phyloP scores from a whole-genome alignment of 2,888 invertebrate genomes.

The Apantesis nais region DNA sequence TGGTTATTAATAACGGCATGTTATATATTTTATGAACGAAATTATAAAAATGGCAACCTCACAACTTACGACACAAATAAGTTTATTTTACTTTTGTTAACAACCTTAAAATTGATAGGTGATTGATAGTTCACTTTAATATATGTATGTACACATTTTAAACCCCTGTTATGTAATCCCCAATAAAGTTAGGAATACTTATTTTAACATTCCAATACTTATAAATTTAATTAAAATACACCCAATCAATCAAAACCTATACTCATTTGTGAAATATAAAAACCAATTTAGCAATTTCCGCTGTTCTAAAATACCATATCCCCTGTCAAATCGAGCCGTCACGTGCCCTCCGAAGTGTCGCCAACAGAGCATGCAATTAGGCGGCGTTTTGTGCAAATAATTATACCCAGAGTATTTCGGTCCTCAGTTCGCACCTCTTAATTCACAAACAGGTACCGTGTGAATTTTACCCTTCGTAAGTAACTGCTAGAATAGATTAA shows the following conservation, averaged over 20 bases:
- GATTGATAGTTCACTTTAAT: not conserved
- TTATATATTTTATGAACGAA: not conserved
- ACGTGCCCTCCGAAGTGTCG: constrained; percentile 72
- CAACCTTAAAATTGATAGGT: not conserved
- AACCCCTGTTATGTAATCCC: too few relatives aligned
- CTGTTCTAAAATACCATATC: constrained; percentile 40
- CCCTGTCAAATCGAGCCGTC: constrained; percentile 55
- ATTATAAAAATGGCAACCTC: not conserved
- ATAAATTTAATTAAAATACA: not conserved
- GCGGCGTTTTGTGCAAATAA: constrained; percentile 79
- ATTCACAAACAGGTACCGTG: constrained; percentile 61
- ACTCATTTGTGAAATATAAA: constrained; percentile 11
- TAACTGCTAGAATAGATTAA: constrained; percentile 40
- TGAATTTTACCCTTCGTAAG: constrained; percentile 44
- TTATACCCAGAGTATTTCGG: constrained; percentile 68
- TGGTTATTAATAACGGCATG: too few relatives aligned
- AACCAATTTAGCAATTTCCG: constrained; percentile 29
- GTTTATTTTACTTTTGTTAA: too few relatives aligned
- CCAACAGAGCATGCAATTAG: constrained; percentile 79
- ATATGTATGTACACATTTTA: too few relatives aligned
- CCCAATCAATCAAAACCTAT: not conserved
- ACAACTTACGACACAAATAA: not conserved
- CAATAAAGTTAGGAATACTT: not conserved
- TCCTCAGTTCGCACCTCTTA: constrained; percentile 65
- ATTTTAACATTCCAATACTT: not conserved